Base-by-base conservation (phyloP, 2,888 invertebrate species). In the Callimorpha dominula region DNA sequence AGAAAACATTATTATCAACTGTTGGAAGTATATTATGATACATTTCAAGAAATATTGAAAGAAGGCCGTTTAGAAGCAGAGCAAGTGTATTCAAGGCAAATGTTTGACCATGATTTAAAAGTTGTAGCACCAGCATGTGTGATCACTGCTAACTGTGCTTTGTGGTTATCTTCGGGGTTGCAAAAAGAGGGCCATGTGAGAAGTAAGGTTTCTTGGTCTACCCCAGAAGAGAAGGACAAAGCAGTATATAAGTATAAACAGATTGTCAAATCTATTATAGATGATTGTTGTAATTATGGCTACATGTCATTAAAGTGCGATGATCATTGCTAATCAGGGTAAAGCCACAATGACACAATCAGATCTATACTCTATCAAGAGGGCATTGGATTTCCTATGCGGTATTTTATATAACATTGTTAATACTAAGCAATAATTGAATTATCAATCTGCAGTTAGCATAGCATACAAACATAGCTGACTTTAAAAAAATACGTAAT, bases 171-270 rank as follows among this genome's bases (percentile, higher is more conserved):
- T 1, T 90, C 87, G 78, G 95, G 95, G 0, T 79, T 95, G 57
- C 95, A 95, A 78, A 86, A 92, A 81, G 95, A 93, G 73, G 95
- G 95, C 0, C 93, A 94, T 88, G 92, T 95, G 0, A 89, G 87
- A 66, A 95, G 95, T 77, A 95, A 93, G 78, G 78, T 81, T 8
- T 76, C 90, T 43, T 90, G 80, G 64, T 81, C 72, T 0, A 92
- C 90, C 4, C 78, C 83, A 3, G 86, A 87, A 72, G 93, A 94
- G 72, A 91, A 87, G 74, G 72, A 82, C 7, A 70, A 70, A 11
- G 94, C 94, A 62, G 81, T 84, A 7, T 74, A 86, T 7, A 84
- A 81, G 67, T 95, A 94, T 78, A 94, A 85, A 78, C 78, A 75
- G 40, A 87, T 88, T 49, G 86, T 95, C 40, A 87, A 83, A 73